Evolutionary conservation across 2,113 vertebrate genomes (phyloP), one percentile per base, ranked within the genome.

Genomic region (Tauraco erythrolophus): DNA sequence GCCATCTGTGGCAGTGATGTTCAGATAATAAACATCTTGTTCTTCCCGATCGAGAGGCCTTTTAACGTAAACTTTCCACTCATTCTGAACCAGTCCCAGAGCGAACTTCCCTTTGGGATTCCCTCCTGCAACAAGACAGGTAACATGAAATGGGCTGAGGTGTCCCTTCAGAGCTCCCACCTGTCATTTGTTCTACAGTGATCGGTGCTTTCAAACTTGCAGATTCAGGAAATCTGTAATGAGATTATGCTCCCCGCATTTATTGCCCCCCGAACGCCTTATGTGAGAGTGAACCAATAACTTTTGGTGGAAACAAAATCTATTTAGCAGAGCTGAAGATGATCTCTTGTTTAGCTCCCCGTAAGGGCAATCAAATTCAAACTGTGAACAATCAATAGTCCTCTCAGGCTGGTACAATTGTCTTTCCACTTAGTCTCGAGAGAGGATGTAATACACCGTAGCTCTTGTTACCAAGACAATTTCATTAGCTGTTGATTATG

Each of bases 31-130:
- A 78, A 98, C 68, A 45, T 99, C 99, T 89, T 98, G 98, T 37
- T 99, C 98, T 95, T 99, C 99, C 14, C 99, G 98, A 92, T 99
- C 99, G 61, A 99, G 96, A 5, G 98, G 98, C 45, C 99, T 98
- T 97, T 99, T 99, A 75, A 99, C 99, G 28, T 99, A 99, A 96
- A 99, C 99, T 82, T 99, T 99, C 99, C 99, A 99, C 87, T 99
- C 99, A 22, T 98, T 99, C 94, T 99, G 99, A 87, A 99, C 99
- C 92, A 99, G 97, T 33, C 99, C 99, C 81, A 99, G 98, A 1
- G 99, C 99, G 6, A 99, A 99, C 76, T 99, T 99, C 39, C 99
- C 99, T 82, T 98, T 98, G 70, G 98, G 98, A 94, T 99, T 99
- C 56, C 99, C 99, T 96, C 99, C 99, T 99, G 94, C 41, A 90